phyloP scores from a whole-genome alignment of 2,113 vertebrate genomes.

The Elanoides forficatus region DNA sequence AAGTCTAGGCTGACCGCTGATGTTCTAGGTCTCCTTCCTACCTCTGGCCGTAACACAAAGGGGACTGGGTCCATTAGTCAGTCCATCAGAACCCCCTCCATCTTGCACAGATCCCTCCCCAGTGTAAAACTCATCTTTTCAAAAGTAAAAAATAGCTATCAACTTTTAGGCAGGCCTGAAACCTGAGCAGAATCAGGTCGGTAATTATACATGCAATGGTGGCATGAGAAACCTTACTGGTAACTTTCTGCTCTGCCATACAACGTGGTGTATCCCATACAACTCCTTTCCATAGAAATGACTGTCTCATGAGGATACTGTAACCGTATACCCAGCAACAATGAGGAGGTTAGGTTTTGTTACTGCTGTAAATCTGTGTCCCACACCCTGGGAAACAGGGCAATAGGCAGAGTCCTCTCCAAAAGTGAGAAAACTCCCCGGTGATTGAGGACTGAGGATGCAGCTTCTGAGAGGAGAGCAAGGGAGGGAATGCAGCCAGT shows the following conservation, averaged over 20 bases:
- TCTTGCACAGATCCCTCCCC: not conserved
- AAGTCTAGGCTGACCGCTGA: not conserved
- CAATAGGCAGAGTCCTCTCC: not conserved
- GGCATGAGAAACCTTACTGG: not conserved
- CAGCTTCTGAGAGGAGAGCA: not conserved
- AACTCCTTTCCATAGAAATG: not conserved
- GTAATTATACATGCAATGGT: not conserved
- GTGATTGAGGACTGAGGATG: not conserved
- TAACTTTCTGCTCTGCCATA: not conserved
- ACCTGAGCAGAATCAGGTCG: not conserved
- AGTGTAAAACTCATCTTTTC: not conserved
- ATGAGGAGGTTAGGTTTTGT: not conserved
- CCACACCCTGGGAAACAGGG: not conserved
- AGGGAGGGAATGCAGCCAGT: not conserved
- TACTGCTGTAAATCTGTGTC: not conserved
- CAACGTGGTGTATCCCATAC: not conserved
- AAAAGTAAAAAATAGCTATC: constrained; percentile 27
- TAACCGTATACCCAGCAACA: not conserved
- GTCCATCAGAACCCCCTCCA: not conserved
- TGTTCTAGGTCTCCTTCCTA: not conserved
- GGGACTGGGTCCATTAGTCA: not conserved
- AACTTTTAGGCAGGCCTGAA: constrained; percentile 10
- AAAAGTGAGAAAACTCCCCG: not conserved
- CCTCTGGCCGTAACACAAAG: not conserved
- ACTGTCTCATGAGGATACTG: not conserved